Evolutionary conservation across 2,113 vertebrate species (phyloP).

Genomic region (Anhinga anhinga): DNA sequence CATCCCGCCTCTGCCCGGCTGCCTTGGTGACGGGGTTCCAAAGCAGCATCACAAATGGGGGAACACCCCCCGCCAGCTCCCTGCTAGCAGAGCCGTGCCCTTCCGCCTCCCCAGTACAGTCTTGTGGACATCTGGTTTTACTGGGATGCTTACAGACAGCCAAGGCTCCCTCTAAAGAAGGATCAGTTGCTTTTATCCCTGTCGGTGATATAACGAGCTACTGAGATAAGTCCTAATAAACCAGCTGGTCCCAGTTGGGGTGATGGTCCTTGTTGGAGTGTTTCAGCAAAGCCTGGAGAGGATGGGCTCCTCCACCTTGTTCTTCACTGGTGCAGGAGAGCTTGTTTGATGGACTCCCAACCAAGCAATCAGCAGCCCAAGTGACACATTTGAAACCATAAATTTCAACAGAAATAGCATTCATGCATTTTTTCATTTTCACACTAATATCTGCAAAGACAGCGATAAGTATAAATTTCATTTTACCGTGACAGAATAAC

Average conservation of each 20-base stretch:
- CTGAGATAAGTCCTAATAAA: background rate
- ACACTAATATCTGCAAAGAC: background rate
- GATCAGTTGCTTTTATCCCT: background rate
- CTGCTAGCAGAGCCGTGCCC: background rate
- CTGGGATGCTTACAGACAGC: background rate
- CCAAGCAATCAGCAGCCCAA: background rate
- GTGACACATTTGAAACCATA: background rate
- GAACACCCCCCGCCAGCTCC: background rate
- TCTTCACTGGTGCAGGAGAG: background rate
- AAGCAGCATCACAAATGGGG: background rate
- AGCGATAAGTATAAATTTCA: background rate
- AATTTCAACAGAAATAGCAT: background rate
- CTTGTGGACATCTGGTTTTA: background rate
- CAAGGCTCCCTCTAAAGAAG: background rate
- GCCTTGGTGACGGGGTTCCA: background rate
- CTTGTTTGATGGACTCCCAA: background rate
- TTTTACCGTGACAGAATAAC: background rate
- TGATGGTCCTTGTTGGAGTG: background rate
- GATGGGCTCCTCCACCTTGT: background rate
- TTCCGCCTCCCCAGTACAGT: background rate
- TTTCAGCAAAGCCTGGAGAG: background rate
- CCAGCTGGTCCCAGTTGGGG: background rate
- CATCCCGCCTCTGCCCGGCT: fast-evolving
- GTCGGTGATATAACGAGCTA: background rate
- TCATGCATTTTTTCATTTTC: background rate